Percentiles rank a stretch among this genome's conserved stretches.
These are phyloP conservation scores for Mesoclemmys tuberculata DNA, from an alignment of 2,113 vertebrate genomes.

Conservation along the genomic window DNA sequence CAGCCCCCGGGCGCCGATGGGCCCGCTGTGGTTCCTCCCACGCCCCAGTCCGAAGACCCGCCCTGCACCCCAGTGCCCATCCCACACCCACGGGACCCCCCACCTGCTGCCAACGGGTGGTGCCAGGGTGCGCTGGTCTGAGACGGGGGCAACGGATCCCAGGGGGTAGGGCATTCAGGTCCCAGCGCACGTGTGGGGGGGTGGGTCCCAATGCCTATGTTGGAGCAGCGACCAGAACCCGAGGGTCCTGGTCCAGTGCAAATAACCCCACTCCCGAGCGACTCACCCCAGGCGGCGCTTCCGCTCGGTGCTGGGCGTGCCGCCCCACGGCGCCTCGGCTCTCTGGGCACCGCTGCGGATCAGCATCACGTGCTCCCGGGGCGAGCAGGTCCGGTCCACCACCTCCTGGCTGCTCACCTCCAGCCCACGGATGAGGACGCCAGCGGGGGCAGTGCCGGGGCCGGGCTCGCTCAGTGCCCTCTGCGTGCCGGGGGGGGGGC, in stretches of 20 bases:
- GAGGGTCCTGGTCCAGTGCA: not conserved
- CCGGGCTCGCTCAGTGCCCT: slow-evolving; percentile 60
- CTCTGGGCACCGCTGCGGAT: slow-evolving; percentile 74
- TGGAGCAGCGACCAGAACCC: no score
- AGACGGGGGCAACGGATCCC: not conserved
- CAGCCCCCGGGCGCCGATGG: no score
- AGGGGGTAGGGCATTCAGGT: not conserved
- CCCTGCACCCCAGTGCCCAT: no score
- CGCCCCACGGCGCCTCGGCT: slow-evolving; percentile 76
- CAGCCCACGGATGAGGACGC: slow-evolving; percentile 88
- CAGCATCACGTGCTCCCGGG: slow-evolving; percentile 88
- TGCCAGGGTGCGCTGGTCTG: not conserved
- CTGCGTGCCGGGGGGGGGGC: not conserved
- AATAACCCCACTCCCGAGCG: not conserved
- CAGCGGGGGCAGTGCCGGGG: slow-evolving; percentile 14
- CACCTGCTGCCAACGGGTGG: not conserved
- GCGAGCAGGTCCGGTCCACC: slow-evolving; percentile 88
- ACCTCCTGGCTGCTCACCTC: slow-evolving; percentile 94
- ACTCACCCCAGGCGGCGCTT: slow-evolving; percentile 73
- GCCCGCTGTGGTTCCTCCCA: no score
- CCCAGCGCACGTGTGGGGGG: no score
- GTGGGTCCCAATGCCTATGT: no score
- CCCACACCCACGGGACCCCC: no score
- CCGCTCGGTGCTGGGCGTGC: slow-evolving; percentile 71
- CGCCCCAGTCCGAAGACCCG: no score